Base-by-base conservation (phyloP, 2,888 invertebrate genomes). In the Balanococcus diminutus region DNA sequence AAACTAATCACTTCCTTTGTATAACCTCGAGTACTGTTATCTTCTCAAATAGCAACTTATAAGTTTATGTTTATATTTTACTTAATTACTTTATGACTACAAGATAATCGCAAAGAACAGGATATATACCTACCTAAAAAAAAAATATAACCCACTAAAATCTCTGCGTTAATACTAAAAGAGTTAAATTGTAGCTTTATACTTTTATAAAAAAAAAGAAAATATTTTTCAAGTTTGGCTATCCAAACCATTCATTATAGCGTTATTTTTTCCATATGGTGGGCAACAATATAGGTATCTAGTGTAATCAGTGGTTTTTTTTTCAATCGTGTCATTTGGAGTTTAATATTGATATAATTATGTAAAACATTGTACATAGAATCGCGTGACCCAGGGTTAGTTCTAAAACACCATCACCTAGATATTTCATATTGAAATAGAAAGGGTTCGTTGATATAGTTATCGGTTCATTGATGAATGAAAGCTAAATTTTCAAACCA, bases 251-350 rank as follows among this genome's bases (percentile, higher is more conserved):
- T 28, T 25, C 14, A 67, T 67, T 67, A 25, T 14, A 67, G 4
- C 11, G 51, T 3, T n/a, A 42, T 42, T 67, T 67, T 25, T 67
- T 67, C 9, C 25, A 14, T 28, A 67, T 11, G 9, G 25, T n/a
- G 28, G 28, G 28, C 11, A 28, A 25, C 11, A 11, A 25, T 75
- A n/a, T n/a, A n/a, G n/a, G n/a, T n/a, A n/a, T n/a, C n/a, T n/a
- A 14, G 75, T 0, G 5, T 36, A 8, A 32, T 75, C 75, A 31
- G 9, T 72, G 28, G 28, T 61, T 61, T 25, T 61, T 67, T 75
- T 75, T 75, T 32, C 19, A 31, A 32, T 75, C n/a, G 75, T 75
- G 36, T 75, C 32, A 75, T 75, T n/a, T 75, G n/a, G n/a, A 31
- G 36, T 75, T 75, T 32, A 75, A 75, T 32, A 75, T 75, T 67